Percentiles rank a stretch among this genome's conserved stretches.
Conservation (phyloP, 2,797 vertebrate genomes). For the Mustela erminea region DNA sequence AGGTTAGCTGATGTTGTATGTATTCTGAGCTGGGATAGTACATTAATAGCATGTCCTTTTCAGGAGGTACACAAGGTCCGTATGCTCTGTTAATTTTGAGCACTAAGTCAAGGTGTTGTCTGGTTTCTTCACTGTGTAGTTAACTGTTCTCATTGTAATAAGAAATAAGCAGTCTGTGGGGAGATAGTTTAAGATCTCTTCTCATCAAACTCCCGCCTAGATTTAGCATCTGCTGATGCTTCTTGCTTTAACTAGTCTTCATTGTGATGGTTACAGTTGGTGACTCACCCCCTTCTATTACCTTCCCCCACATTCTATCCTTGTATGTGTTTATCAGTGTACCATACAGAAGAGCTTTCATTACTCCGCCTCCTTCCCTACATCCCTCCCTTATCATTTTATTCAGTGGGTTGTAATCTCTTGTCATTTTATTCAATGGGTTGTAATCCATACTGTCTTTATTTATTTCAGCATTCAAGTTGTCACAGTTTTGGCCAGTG, state of each 20-base stretch:
- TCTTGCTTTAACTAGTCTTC: not conserved
- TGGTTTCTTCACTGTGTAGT: not conserved
- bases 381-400: not conserved
- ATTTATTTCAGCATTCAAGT: not conserved
- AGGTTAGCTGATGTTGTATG: not conserved
- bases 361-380: not conserved
- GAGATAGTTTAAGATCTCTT: not conserved
- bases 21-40: not conserved
- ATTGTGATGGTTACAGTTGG: not conserved
- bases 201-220: not conserved
- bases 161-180: not conserved
- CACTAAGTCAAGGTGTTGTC: not conserved
- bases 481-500: not conserved
- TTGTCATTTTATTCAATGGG: not conserved
- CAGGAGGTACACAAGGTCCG: not conserved
- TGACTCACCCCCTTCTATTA: not conserved
- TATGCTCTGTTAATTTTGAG: conserved; percentile 3
- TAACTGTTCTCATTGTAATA: not conserved
- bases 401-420: not conserved
- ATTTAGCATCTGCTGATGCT: not conserved
- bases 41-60: not conserved
- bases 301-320: not conserved
- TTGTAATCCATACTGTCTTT: not conserved
- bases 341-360: not conserved
- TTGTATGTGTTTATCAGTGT: not conserved